Conservation (phyloP, 2,797 vertebrate genomes). For the Tamandua tetradactyla region DNA sequence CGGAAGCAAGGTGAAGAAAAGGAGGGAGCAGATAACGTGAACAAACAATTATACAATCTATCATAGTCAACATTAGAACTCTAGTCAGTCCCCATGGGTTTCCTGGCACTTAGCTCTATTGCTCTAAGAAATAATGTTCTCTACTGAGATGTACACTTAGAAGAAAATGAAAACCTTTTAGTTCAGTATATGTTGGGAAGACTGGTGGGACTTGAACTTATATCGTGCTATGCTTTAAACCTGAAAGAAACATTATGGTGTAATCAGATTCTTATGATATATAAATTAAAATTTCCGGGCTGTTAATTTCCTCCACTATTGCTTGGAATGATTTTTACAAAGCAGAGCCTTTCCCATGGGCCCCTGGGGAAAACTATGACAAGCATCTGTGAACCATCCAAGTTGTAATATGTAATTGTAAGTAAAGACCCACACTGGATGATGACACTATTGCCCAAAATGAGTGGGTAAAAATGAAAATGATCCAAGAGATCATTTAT, state of each 20-base stretch:
- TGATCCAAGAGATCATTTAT: background rate
- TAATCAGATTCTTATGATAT: background rate
- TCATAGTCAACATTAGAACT: background rate
- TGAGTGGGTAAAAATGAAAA: background rate
- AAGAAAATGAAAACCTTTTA: background rate
- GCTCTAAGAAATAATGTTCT: background rate
- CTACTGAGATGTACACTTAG: background rate
- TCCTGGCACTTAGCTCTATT: background rate
- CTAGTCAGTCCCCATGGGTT: background rate
- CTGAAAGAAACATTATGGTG: background rate
- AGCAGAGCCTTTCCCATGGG: background rate
- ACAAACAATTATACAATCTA: background rate
- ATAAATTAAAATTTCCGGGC: background rate
- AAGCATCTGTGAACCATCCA: background rate
- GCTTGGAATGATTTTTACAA: background rate
- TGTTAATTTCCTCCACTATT: background rate
- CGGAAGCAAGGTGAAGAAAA: background rate
- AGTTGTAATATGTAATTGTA: background rate
- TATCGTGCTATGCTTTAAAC: background rate
- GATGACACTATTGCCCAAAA: background rate
- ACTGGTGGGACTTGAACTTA: background rate
- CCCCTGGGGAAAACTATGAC: background rate
- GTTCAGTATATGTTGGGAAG: background rate
- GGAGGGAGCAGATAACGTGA: background rate
- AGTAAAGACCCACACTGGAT: background rate